These are phyloP conservation scores for Pampusana beccarii DNA, from an alignment of 2,113 vertebrate species.

Conservation along the genomic window DNA sequence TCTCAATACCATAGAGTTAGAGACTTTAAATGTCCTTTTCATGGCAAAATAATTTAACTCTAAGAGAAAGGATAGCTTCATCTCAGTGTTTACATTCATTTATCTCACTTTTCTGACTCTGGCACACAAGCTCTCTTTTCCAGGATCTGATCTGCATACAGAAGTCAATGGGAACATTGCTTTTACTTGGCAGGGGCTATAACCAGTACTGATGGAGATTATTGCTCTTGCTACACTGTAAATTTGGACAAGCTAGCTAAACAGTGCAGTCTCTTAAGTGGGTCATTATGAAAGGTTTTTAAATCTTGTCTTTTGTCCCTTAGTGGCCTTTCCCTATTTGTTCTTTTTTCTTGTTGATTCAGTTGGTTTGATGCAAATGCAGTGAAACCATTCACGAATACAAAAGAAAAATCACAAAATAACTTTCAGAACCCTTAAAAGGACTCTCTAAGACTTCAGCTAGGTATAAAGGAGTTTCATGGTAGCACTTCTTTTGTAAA, in stretches of 20 bases:
- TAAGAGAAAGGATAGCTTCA: background rate
- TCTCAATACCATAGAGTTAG: background rate
- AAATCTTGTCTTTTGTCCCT: constrained; percentile 28
- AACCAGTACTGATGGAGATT: constrained; percentile 2
- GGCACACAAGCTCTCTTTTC: background rate
- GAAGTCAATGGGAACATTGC: constrained; percentile 24
- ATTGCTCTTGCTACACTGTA: constrained; percentile 34
- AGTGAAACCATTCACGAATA: background rate
- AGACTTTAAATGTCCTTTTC: background rate
- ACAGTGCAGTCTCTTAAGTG: constrained; percentile 32
- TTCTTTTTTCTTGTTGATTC: background rate
- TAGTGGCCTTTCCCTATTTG: background rate
- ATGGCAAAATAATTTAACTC: background rate
- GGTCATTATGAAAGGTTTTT: constrained; percentile 32
- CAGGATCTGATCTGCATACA: constrained; percentile 10
- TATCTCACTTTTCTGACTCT: background rate
- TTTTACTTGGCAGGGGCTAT: constrained; percentile 25
- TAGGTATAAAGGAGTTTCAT: background rate
- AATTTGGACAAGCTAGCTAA: constrained; percentile 47
- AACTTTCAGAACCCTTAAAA: background rate
- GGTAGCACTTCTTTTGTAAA: background rate
- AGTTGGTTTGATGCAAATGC: constrained; percentile 32
- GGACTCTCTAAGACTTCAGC: background rate
- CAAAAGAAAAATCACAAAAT: background rate
- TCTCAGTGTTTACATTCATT: background rate